Base-by-base conservation (phyloP, 2,797 vertebrate species). In the Chiroxiphia lanceolata region DNA sequence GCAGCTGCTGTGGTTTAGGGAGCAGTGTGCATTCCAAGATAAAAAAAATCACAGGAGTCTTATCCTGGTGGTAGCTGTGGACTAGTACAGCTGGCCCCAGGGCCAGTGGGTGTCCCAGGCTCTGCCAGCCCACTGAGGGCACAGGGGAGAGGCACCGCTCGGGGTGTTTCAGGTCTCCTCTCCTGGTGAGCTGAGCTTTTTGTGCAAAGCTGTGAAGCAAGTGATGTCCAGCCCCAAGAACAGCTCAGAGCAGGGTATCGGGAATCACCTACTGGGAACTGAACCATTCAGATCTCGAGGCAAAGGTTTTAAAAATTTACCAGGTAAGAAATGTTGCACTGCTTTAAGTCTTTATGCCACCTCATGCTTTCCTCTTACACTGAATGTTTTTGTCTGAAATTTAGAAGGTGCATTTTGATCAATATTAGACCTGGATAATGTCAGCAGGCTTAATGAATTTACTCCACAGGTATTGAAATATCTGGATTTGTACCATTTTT, bases 211-310 rank as follows among this genome's bases (percentile, higher is more conserved):
- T 65, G 75, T 77, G 38, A 48, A 29, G 50, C 48, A 21, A 38
- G 68, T 88, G 48, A 63, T 57, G 36, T 78, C 78, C 71, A 67
- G 44, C 44, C 44, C 21, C 42, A 18, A 8, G 7, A n/a, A 26
- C 31, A 65, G 23, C 44, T 26, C 64, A 67, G 44, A 34, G 33
- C 42, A 67, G 33, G 9, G 23, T 47, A 25, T 48, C 44, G 11
- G 45, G 44, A 67, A 47, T 34, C 64, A 67, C 33, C 23, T 70
- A 54, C 42, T 94, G 94, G 72, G 45, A 95, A 95, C 81, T 67
- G 91, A 95, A 94, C 40, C 44, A 85, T 91, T 93, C 84, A 85
- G 53, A 72, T 82, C 87, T 83, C 38, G 38, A 89, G 70, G 87
- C 75, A 89, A 81, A 92, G 75, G 50, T 56, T 34, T 71, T 92